Evolutionary conservation across 2,113 vertebrate species (phyloP), one percentile per base, ranked within the genome.

Genomic region (Scolopax mira): DNA sequence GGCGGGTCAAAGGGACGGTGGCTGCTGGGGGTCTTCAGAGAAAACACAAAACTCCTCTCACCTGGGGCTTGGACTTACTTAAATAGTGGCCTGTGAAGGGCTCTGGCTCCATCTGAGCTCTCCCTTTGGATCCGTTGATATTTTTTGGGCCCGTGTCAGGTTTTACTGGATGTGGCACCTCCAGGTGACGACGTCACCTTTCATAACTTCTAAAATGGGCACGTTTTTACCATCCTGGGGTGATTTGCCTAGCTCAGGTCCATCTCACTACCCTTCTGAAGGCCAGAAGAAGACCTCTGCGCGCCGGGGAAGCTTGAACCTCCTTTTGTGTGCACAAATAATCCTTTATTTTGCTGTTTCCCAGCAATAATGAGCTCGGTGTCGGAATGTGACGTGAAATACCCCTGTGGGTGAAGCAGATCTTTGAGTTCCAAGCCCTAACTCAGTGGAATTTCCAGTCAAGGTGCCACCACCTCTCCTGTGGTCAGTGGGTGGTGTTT

Each of bases 201-300:
- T 9, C 18, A 2, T 18, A 2, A 37, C 35, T 35, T n/a, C 35
- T 30, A 41, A 62, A 54, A 31, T 0, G 1, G 17, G 49, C 11
- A 7, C 2, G 21, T 41, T 41, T 48, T 57, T 8, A 19, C 4
- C 1, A 5, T 1, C 5, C 23, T 57, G 15, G 6, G 19, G 8
- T 30, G 52, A 19, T 48, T 51, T 67, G 58, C 52, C 52, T 35
- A 1, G 1, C 8, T 2, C 7, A 1, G 44, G 19, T 21, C 3
- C 44, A 1, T 51, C 62, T 62, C n/a, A 0, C 10, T 10, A 12
- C 39, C 39, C n/a, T 69, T n/a, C 54, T 30, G 62, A 66, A 46
- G 70, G 39, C 78, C 39, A 30, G 46, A 8, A 62, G 28, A 39
- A 2, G 12, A 16, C 46, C 4, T 1, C 8, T n/a, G 79, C 21